Conservation (phyloP, 2,888 invertebrate genomes). For the Platypus cylindrus region DNA sequence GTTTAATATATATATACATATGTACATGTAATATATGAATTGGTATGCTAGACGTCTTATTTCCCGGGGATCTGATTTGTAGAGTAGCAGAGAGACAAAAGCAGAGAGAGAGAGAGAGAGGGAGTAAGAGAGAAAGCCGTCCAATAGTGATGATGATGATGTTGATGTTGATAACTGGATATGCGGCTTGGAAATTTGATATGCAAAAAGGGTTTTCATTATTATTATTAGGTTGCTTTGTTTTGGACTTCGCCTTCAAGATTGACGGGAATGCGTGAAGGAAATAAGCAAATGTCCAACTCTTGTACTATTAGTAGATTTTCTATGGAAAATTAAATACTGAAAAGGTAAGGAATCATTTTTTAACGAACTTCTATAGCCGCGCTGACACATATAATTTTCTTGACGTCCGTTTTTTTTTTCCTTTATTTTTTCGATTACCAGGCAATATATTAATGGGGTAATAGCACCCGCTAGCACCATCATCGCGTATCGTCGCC, state of each 20-base stretch:
- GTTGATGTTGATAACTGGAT: background rate
- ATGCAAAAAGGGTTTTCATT: too few species aligned
- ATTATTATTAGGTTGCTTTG: too few species aligned
- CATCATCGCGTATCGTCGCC: conserved; percentile 7
- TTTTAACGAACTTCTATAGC: background rate
- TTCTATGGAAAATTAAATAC: too few species aligned
- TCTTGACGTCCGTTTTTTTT: conserved; percentile 12
- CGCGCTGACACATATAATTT: conserved; percentile 11
- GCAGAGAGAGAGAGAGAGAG: background rate
- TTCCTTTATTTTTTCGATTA: conserved; percentile 14
- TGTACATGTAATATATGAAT: too few species aligned
- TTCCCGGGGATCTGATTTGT: conserved; percentile 8
- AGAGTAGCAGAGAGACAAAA: conserved; percentile 3
- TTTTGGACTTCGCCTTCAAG: too few species aligned
- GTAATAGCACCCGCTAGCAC: conserved; percentile 13
- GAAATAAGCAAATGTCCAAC: too few species aligned
- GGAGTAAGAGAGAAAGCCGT: conserved; percentile 5
- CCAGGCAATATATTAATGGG: conserved; percentile 14
- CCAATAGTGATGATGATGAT: conserved; percentile 5
- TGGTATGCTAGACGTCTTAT: conserved; percentile 10
- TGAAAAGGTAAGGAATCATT: background rate
- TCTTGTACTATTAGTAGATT: too few species aligned
- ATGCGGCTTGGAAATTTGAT: conserved; percentile 1
- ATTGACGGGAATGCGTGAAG: too few species aligned
- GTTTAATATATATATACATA: too few species aligned